Evolutionary conservation across 2,888 invertebrate species (phyloP).

Genomic region (Andrena bucephala): DNA sequence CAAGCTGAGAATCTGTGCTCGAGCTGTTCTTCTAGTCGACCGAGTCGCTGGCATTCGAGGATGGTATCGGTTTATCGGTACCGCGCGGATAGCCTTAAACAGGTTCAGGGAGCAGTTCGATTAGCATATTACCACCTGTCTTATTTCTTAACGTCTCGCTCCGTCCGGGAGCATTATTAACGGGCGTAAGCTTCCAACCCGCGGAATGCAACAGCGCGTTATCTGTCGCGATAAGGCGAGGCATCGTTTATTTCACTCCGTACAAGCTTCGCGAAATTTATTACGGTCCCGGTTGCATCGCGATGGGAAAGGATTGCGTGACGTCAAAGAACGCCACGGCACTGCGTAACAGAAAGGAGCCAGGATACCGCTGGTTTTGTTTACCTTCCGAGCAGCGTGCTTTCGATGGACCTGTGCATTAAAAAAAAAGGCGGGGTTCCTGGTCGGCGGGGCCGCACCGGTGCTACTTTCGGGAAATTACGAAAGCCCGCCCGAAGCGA

Average conservation of each 20-base stretch:
- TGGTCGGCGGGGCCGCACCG: background rate
- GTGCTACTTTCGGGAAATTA: slow-evolving; percentile 12
- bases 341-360: slow-evolving; percentile 11
- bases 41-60: slow-evolving; percentile 42
- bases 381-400: background rate
- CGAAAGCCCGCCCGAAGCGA: slow-evolving; percentile 44
- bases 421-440: slow-evolving; percentile 17
- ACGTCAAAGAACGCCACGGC: background rate
- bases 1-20: background rate
- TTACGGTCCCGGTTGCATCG: slow-evolving; percentile 27
- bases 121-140: slow-evolving; percentile 74
- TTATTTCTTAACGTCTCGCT: slow-evolving; percentile 32
- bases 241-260: slow-evolving; percentile 42
- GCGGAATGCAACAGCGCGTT: slow-evolving; percentile 23
- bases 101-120: slow-evolving; percentile 62
- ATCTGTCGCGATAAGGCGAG: slow-evolving; percentile 34
- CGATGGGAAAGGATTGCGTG: background rate
- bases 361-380: background rate
- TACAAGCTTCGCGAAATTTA: slow-evolving; percentile 24
- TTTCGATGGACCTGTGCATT: slow-evolving; percentile 7
- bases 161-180: slow-evolving; percentile 44
- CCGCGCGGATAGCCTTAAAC: slow-evolving; percentile 63
- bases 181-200: slow-evolving; percentile 30
- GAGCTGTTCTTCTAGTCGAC: background rate
- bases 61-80: slow-evolving; percentile 65